Percentiles rank a stretch among this genome's conserved stretches.
Conservation (phyloP, 2,888 invertebrate species). For the Patella pellucida region DNA sequence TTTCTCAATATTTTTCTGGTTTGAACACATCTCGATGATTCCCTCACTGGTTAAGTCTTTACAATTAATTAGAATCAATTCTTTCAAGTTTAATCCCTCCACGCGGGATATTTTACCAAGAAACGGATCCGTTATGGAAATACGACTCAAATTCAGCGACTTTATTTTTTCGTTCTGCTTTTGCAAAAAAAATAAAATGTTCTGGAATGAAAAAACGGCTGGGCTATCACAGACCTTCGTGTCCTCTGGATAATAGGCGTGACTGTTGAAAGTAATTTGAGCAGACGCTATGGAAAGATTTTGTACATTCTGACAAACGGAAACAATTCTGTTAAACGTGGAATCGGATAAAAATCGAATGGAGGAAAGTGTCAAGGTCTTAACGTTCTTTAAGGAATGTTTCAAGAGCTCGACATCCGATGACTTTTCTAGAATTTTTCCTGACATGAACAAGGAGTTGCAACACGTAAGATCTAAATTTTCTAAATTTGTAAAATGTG, state of each 20-base stretch:
- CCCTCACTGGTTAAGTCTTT: constrained; percentile 78
- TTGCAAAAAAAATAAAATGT: constrained; percentile 76
- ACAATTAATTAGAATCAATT: constrained; percentile 75
- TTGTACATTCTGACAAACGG: constrained; percentile 76
- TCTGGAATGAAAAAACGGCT: constrained; percentile 81
- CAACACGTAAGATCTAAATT: constrained; percentile 78
- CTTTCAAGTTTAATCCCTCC: constrained; percentile 74
- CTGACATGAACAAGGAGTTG: constrained; percentile 82
- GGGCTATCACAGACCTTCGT: constrained; percentile 73
- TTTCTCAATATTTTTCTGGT: constrained; percentile 75
- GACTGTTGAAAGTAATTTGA: constrained; percentile 81
- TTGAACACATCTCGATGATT: constrained; percentile 74
- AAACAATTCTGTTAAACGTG: constrained; percentile 79
- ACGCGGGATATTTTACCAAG: constrained; percentile 75
- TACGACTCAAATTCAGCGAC: constrained; percentile 78
- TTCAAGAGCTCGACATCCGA: constrained; percentile 70
- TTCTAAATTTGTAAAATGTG: constrained; percentile 73
- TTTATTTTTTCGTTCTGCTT: constrained; percentile 75
- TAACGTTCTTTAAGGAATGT: constrained; percentile 71
- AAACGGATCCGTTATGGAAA: constrained; percentile 79
- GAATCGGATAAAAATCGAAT: constrained; percentile 83
- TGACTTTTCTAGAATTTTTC: constrained; percentile 77
- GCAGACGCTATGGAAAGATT: constrained; percentile 79
- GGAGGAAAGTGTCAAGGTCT: constrained; percentile 77
- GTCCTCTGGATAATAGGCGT: constrained; percentile 74